These are phyloP conservation scores for Pangasius djambal DNA, from an alignment of 2,797 vertebrate genomes.

Conservation along the genomic window DNA sequence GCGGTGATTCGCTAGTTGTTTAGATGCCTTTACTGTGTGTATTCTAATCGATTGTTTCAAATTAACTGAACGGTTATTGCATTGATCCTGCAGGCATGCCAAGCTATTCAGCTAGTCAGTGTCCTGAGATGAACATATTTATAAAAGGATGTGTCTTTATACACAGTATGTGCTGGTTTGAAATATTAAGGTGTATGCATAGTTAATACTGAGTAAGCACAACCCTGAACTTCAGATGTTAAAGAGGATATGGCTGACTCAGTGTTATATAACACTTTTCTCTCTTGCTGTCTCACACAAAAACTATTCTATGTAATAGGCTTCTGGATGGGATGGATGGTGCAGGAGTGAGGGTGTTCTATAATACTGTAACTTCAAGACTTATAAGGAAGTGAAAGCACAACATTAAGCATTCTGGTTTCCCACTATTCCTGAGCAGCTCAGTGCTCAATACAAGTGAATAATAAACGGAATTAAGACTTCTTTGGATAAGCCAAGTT, in stretches of 20 bases:
- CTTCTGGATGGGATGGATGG: conserved; percentile 3
- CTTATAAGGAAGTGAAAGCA: no score
- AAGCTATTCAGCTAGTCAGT: background rate
- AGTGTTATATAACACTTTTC: conserved; percentile 53
- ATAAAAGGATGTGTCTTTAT: background rate
- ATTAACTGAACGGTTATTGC: background rate
- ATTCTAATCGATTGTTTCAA: background rate
- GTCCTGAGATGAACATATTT: background rate
- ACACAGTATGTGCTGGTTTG: background rate
- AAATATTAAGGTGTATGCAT: conserved; percentile 11
- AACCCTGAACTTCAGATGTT: conserved; percentile 39
- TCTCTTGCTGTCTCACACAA: conserved; percentile 24
- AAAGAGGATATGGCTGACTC: conserved; percentile 34
- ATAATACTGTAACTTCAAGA: no score
- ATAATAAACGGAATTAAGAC: background rate
- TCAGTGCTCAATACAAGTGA: background rate
- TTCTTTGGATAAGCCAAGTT: background rate
- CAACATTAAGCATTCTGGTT: background rate
- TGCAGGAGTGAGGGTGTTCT: background rate
- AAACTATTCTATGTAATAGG: conserved; percentile 21
- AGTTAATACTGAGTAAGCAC: conserved; percentile 27
- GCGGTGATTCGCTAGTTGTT: background rate
- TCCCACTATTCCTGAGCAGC: background rate
- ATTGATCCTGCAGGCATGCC: background rate
- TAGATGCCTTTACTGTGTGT: background rate